A percentile compares a stretch with the other conserved stretches of the same genome.
Evolutionary conservation across 2,888 invertebrate genomes (phyloP).

Genomic region (Yponomeuta sedellus): DNA sequence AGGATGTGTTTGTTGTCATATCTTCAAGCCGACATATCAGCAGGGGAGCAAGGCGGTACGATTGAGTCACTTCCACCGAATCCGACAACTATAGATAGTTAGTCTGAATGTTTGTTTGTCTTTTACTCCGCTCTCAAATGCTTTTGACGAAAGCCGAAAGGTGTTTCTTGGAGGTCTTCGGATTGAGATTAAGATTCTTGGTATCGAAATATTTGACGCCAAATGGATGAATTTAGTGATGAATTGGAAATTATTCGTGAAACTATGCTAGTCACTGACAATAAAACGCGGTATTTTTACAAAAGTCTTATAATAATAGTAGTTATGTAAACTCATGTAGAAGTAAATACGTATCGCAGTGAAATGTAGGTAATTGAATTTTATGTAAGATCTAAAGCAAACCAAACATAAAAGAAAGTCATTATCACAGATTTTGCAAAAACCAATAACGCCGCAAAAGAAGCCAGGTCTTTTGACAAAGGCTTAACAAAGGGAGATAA

Average conservation of each 20-base stretch:
- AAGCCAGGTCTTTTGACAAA: neutral
- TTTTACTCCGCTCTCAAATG: slow-evolving; percentile 32
- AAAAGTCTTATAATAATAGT: no score
- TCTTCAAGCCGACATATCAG: slow-evolving; percentile 37
- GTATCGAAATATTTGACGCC: slow-evolving; percentile 42
- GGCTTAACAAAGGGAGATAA: slow-evolving; percentile 13
- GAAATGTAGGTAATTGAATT: no score
- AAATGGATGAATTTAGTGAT: slow-evolving; percentile 18
- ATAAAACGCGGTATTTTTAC: no score
- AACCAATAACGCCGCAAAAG: neutral
- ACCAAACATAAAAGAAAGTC: neutral
- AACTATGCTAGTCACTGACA: no score
- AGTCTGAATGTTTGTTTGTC: slow-evolving; percentile 39
- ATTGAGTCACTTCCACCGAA: slow-evolving; percentile 56
- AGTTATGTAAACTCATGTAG: no score
- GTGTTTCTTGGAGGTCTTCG: slow-evolving; percentile 45
- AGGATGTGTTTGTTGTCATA: slow-evolving; percentile 26
- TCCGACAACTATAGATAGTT: slow-evolving; percentile 31
- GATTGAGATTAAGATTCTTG: slow-evolving; percentile 29
- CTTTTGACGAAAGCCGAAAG: slow-evolving; percentile 31
- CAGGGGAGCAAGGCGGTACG: slow-evolving; percentile 47
- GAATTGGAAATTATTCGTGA: neutral
- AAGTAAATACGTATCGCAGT: no score
- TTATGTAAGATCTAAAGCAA: no score
- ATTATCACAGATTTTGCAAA: neutral